These are phyloP conservation scores for Simalia tracyae DNA, from an alignment of 2,797 vertebrate species.

Conservation along the genomic window DNA sequence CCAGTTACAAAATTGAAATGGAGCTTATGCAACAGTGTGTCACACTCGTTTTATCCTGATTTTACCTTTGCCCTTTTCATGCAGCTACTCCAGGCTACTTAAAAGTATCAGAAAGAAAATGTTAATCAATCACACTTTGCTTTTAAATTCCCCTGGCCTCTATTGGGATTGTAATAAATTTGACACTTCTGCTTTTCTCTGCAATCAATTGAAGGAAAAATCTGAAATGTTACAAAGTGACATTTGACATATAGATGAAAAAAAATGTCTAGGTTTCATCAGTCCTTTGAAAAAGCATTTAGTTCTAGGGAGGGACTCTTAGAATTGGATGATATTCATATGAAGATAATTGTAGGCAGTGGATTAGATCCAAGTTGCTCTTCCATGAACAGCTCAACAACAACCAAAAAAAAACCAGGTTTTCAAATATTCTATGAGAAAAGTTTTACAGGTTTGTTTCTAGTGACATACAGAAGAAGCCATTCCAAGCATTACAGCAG, in stretches of 20 bases:
- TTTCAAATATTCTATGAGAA: neutral
- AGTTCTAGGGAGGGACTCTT: neutral
- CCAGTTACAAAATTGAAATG: neutral
- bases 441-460: neutral
- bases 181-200: neutral
- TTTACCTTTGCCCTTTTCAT: conserved; percentile 8
- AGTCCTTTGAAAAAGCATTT: neutral
- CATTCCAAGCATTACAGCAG: neutral
- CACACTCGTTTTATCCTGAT: neutral
- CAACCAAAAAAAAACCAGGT: neutral
- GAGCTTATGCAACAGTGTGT: neutral
- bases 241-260: neutral
- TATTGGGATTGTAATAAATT: neutral
- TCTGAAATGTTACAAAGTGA: neutral
- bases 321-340: neutral
- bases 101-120: neutral
- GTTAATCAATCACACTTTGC: neutral
- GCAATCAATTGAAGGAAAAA: neutral
- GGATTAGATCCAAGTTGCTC: neutral
- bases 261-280: neutral
- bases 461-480: neutral
- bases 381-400: neutral
- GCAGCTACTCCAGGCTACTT: neutral
- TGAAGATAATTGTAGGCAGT: neutral
- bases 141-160: neutral